phyloP scores from a whole-genome alignment of 2,888 invertebrate genomes.

The Galerucella pusilla region DNA sequence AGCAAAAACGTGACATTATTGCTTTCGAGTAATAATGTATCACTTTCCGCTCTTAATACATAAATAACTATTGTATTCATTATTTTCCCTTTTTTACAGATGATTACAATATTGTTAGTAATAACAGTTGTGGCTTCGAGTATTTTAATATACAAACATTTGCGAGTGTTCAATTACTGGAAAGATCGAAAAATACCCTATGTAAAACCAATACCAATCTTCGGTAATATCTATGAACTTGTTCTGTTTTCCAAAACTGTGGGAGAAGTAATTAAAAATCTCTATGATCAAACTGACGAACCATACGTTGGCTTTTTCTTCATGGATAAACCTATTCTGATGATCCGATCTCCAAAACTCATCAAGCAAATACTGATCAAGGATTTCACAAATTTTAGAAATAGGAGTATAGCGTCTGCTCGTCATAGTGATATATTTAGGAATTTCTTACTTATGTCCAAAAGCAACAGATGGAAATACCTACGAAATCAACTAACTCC shows the following conservation, averaged over 20 bases:
- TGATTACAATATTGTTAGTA: slow-evolving; percentile 7
- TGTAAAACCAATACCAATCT: slow-evolving; percentile 50
- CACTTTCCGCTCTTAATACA: no score
- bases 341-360: slow-evolving; percentile 65
- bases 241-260: slow-evolving; percentile 35
- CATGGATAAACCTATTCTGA: slow-evolving; percentile 65
- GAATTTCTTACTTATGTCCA: slow-evolving; percentile 63
- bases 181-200: slow-evolving; percentile 47
- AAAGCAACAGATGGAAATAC: slow-evolving; percentile 68
- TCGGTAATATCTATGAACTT: slow-evolving; percentile 49
- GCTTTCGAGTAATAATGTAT: no score
- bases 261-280: slow-evolving; percentile 40
- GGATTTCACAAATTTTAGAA: slow-evolving; percentile 66
- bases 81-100: not conserved
- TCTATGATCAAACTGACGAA: slow-evolving; percentile 42
- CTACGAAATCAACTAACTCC: slow-evolving; percentile 68
- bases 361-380: slow-evolving; percentile 66
- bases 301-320: slow-evolving; percentile 67
- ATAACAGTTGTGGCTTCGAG: not conserved
- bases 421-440: slow-evolving; percentile 63
- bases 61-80: no score
- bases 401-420: slow-evolving; percentile 64
- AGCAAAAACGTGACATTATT: no score
- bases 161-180: slow-evolving; percentile 52
- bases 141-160: slow-evolving; percentile 46